Evolutionary conservation across 2,113 vertebrate species (phyloP).

Genomic region (Procapra przewalskii): DNA sequence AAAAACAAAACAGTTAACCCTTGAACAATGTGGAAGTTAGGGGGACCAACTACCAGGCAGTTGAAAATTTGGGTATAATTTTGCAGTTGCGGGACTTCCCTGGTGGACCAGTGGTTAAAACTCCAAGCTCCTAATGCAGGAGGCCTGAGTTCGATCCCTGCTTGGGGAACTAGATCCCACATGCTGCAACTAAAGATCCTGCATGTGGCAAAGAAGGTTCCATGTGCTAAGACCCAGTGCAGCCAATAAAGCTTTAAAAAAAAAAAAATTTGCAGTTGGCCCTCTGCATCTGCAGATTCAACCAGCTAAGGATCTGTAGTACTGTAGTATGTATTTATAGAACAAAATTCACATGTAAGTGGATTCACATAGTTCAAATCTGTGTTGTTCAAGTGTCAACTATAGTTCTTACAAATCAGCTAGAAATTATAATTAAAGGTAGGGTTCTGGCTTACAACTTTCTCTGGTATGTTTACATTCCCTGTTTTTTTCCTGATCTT

Average conservation of each 20-base stretch:
- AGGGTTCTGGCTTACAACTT: neutral
- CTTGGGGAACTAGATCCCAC: too few relatives aligned
- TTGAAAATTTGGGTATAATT: neutral
- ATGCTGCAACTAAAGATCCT: too few relatives aligned
- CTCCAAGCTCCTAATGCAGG: too few relatives aligned
- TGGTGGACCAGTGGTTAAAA: too few relatives aligned
- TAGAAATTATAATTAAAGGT: conserved; percentile 33
- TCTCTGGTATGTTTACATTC: conserved; percentile 20
- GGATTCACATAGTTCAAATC: neutral
- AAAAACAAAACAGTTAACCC: neutral
- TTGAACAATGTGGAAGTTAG: neutral
- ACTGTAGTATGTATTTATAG: neutral
- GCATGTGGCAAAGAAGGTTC: too few relatives aligned
- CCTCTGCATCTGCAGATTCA: neutral
- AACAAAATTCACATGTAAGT: neutral
- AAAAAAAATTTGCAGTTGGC: neutral
- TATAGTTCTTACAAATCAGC: neutral
- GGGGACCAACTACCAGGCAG: neutral
- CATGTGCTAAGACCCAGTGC: too few relatives aligned
- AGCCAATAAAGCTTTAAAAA: too few relatives aligned
- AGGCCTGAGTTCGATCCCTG: too few relatives aligned
- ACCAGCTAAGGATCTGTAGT: neutral
- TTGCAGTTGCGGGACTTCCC: too few relatives aligned
- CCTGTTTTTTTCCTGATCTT: neutral
- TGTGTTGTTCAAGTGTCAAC: neutral